Conservation (phyloP, 2,888 invertebrate species). For the Tricholauxania praeusta region DNA sequence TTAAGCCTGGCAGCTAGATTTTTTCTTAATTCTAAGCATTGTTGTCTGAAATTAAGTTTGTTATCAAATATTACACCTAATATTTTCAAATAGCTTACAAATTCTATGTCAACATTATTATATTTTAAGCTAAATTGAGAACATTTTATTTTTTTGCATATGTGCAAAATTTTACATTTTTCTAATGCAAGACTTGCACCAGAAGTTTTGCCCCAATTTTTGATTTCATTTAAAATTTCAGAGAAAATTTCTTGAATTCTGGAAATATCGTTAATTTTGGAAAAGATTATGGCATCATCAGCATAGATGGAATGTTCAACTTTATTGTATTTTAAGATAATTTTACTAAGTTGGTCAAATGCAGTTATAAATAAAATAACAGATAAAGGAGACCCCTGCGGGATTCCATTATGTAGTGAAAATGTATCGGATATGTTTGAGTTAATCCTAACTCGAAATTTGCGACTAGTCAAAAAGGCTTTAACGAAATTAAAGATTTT, state of each 20-base stretch:
- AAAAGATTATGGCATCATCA: conserved; percentile 18
- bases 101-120: not conserved
- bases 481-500: conserved; percentile 31
- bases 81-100: not conserved
- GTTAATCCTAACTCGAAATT: conserved; percentile 31
- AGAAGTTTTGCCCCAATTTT: too few relatives aligned
- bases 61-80: too few relatives aligned
- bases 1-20: too few relatives aligned
- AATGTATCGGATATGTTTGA: not conserved
- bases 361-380: conserved; percentile 22
- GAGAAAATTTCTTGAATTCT: too few relatives aligned
- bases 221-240: too few relatives aligned
- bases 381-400: conserved; percentile 20
- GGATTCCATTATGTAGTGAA: conserved; percentile 29
- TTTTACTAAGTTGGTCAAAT: conserved; percentile 31
- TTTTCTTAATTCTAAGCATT: too few relatives aligned
- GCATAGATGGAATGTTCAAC: conserved; percentile 24
- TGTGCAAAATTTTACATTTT: too few relatives aligned
- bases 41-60: too few relatives aligned
- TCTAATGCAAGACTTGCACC: too few relatives aligned
- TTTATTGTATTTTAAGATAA: conserved; percentile 28
- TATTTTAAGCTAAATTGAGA: not conserved
- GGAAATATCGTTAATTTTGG: too few relatives aligned
- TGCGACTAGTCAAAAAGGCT: conserved; percentile 29
- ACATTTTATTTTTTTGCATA: conserved; percentile 1